Evolutionary conservation across 2,797 vertebrate species (phyloP), one percentile per base, ranked within the genome.

Genomic region (Oceanodroma leucorhoa): DNA sequence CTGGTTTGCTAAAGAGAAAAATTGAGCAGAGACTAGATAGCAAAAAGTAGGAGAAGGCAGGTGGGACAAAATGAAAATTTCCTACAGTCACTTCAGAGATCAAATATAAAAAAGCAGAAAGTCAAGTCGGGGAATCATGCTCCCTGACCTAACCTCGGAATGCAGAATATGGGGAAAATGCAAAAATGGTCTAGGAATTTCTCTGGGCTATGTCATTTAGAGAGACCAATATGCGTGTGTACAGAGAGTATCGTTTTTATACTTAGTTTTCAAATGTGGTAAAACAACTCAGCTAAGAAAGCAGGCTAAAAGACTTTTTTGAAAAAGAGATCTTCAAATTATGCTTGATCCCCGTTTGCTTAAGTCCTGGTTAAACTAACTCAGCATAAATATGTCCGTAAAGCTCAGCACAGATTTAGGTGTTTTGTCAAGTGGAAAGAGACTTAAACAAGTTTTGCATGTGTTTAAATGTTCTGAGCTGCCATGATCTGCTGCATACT

Each of bases 151-250:
- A 51, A 62, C 36, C 50, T 57, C 51, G 81, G 90, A 94, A 93
- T 95, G 72, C 71, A 85, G 64, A 93, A 80, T 95, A 86, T 87
- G 82, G 57, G 16, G 48, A 80, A 95, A 93, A 90, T 85, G 79
- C 43, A 73, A 26, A 95, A 84, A 73, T 57, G 51, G 43, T 60
- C 19, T 53, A 70, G 75, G 78, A 90, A 85, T 93, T 89, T 92
- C 36, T 92, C 69, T 87, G 64, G 78, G 23, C 72, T 75, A 0
- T 88, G 85, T 89, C 71, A 70, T 67, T 87, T 67, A 45, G 46
- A 84, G 83, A 80, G 29, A 90, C 38, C 27, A 29, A 3, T 70
- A 60, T 67, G 24, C 27, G 9, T 90, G 23, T 60, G 20, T 84
- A 55, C 20, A 38, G 7, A 83, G 16, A 1, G 3, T 27, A 32